Percentiles rank a stretch among this genome's conserved stretches.
Conservation (phyloP, 2,888 invertebrate species). For the Myopa tessellatipennis region DNA sequence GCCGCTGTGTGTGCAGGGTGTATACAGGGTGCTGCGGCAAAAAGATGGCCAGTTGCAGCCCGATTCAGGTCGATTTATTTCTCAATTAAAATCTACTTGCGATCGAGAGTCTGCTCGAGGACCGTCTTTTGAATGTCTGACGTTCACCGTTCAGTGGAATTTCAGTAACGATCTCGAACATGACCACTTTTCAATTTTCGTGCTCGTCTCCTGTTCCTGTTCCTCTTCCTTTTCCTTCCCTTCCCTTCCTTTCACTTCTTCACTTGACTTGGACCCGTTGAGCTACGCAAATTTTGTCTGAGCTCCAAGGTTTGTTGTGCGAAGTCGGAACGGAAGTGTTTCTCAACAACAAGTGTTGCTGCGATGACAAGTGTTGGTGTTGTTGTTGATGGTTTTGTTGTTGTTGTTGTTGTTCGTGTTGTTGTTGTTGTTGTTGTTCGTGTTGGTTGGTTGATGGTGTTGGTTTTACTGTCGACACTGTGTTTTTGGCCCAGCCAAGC, state of each 20-base stretch:
- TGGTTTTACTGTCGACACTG: background rate
- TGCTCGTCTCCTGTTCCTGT: background rate
- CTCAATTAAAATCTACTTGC: slow-evolving; percentile 33
- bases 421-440: slow-evolving; percentile 24
- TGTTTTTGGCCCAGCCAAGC: slow-evolving; percentile 16
- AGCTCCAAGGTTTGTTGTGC: slow-evolving; percentile 19
- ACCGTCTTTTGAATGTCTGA: background rate
- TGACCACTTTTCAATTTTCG: slow-evolving; percentile 39
- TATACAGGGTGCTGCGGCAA: slow-evolving; percentile 21
- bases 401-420: slow-evolving; percentile 23
- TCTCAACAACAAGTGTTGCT: slow-evolving; percentile 12
- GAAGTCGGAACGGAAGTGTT: slow-evolving; percentile 35
- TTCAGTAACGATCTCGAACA: slow-evolving; percentile 14
- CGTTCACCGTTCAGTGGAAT: background rate
- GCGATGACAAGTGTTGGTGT: background rate
- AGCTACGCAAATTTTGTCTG: slow-evolving; percentile 29
- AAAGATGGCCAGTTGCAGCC: background rate
- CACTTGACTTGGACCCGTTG: background rate
- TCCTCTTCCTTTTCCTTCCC: background rate
- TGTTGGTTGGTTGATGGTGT: background rate
- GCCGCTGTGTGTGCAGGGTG: background rate
- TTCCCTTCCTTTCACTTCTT: background rate
- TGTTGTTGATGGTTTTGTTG: background rate
- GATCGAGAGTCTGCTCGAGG: background rate
- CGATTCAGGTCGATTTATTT: slow-evolving; percentile 30